Base-by-base conservation (phyloP, 2,113 vertebrate species). In the Muscicapa adusta region DNA sequence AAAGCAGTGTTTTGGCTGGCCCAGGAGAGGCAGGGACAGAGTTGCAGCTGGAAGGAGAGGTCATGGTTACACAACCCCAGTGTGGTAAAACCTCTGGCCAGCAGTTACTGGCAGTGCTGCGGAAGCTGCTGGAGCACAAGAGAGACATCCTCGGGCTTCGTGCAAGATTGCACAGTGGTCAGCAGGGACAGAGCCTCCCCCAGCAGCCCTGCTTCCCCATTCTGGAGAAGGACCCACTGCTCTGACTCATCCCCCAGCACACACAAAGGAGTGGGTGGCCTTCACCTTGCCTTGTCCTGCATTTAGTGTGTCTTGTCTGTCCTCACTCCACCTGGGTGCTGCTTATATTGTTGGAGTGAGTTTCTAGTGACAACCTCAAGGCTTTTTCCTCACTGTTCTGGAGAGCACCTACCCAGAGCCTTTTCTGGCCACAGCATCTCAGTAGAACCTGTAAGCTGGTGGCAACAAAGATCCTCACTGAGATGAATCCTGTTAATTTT, bases 101-200 rank as follows among this genome's bases (percentile, higher is more conserved):
- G 91, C 73, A 96, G 61, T 96, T 97, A 86, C 96, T 25, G 83
- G 67, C 88, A 97, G 18, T 8, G 73, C 94, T 95, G 93, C 67
- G 93, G 96, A 97, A 97, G 94, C 94, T 97, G 80, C 92, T 76
- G 91, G 72, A 95, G 65, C 86, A 89, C 68, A 57, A 62, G 78
- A 67, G 65, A 94, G 70, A 70, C 90, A 89, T 80, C 72, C 94
- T 1, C 25, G 38, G 81, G 70, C 94, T 93, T 73, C 15, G 9
- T 95, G 96, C 65, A 84, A 92, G 88, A 74, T 65, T 94, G 88
- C 85, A 71, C 29, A 3, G 50, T 91, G 92, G 91, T 96, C 94
- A 95, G 93, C 92, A 90, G 88, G 88, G 81, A 91, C 20, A 94
- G 38, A 79, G 83, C 45, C 48, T 82, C 40, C 80, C 33, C 76